Percentiles rank a stretch among this genome's conserved stretches.
Conservation (phyloP, 2,888 invertebrate genomes). For the Heliconius aoede region DNA sequence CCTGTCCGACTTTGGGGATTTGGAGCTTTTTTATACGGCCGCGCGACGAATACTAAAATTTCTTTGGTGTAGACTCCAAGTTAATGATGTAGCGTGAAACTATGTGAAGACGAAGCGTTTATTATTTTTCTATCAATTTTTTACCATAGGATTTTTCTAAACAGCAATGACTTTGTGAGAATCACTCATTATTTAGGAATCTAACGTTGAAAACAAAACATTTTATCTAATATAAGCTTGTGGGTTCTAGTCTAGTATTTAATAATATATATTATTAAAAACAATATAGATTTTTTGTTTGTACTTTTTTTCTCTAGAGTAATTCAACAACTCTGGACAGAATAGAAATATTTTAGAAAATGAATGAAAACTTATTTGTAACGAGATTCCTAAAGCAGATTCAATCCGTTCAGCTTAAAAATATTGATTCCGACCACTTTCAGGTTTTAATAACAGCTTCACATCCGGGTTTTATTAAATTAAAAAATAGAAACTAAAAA, state of each 20-base stretch:
- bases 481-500: neutral
- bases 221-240: neutral
- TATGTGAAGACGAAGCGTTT: conserved; percentile 62
- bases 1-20: conserved; percentile 82
- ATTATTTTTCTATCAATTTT: conserved; percentile 74
- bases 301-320: too few species aligned
- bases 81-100: conserved; percentile 77
- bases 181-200: neutral
- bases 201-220: neutral
- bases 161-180: conserved; percentile 17
- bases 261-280: too few species aligned
- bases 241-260: too few species aligned
- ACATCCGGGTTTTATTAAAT: neutral
- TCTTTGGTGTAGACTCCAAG: conserved; percentile 75
- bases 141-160: conserved; percentile 49
- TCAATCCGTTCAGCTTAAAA: too few species aligned
- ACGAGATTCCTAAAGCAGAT: too few species aligned
- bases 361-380: too few species aligned
- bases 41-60: conserved; percentile 81
- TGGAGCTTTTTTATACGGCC: conserved; percentile 77
- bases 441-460: neutral
- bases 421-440: neutral
- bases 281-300: too few species aligned
- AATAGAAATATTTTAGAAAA: too few species aligned
- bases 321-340: too few species aligned